phyloP scores from a whole-genome alignment of 2,113 vertebrate genomes.

The Illadopsis cleaveri region DNA sequence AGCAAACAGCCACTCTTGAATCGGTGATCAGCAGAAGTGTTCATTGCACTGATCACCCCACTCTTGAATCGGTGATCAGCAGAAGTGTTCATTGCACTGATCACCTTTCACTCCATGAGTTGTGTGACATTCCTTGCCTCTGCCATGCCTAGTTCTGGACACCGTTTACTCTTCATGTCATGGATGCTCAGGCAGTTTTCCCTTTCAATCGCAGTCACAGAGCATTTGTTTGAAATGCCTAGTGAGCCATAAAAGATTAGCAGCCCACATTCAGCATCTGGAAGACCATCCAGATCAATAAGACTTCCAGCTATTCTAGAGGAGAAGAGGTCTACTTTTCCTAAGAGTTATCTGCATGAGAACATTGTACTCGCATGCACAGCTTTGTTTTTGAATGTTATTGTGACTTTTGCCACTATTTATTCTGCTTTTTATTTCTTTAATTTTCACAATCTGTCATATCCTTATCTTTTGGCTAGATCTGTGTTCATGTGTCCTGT shows the following conservation, averaged over 20 bases:
- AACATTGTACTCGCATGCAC: accelerated
- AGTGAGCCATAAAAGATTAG: not conserved
- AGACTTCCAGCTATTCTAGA: not conserved
- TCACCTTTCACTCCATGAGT: not conserved
- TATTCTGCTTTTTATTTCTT: not conserved
- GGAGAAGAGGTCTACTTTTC: not conserved
- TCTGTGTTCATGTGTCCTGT: not conserved
- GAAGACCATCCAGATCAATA: not conserved
- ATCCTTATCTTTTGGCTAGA: not conserved
- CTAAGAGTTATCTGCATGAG: not conserved
- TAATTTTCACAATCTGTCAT: not conserved
- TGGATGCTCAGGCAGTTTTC: not conserved
- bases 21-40: accelerated
- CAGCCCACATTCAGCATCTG: not conserved
- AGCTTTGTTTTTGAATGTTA: not conserved
- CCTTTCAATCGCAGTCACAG: not conserved
- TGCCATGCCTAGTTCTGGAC: not conserved
- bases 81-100: not conserved
- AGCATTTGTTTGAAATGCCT: not conserved
- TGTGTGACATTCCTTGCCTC: not conserved
- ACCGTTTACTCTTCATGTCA: not conserved
- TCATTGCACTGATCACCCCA: not conserved
- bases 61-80: accelerated
- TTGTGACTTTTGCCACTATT: not conserved
- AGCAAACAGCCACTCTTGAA: not conserved